phyloP scores from a whole-genome alignment of 2,113 vertebrate genomes.

The Trematocara nigrifrons region DNA sequence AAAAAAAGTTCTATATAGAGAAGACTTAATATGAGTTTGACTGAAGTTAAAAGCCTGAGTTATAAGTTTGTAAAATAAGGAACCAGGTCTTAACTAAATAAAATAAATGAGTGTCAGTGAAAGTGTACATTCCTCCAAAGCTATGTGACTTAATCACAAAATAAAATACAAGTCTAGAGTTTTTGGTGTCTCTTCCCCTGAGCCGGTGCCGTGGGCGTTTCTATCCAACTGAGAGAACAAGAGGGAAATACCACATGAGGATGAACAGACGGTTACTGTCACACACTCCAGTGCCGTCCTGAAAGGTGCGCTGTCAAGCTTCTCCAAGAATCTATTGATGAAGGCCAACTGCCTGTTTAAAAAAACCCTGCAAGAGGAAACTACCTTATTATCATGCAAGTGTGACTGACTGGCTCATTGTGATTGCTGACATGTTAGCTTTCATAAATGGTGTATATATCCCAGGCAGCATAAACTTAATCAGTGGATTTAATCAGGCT shows the following conservation, averaged over 20 bases:
- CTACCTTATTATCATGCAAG: constrained; percentile 34
- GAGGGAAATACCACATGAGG: neutral
- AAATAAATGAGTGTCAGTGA: neutral
- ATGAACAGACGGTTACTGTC: constrained; percentile 57
- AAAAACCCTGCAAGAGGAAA: constrained; percentile 23
- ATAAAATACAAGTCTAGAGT: neutral
- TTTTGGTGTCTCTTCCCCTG: neutral
- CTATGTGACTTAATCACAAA: neutral
- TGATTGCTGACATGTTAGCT: neutral
- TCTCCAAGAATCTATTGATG: constrained; percentile 31
- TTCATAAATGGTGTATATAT: neutral
- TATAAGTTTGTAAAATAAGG: neutral
- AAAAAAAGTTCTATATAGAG: neutral
- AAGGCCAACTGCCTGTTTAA: constrained; percentile 31
- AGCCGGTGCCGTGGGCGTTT: neutral
- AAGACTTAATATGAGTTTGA: neutral
- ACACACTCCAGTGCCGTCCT: constrained; percentile 63
- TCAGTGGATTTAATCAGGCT: neutral
- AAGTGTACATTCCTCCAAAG: neutral
- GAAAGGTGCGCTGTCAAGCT: constrained; percentile 53
- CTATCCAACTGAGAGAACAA: neutral
- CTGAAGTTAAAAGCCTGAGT: neutral
- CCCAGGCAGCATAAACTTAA: neutral
- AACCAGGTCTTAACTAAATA: neutral
- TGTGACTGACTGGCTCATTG: constrained; percentile 20